Conservation (phyloP, 2,888 invertebrate species). For the Drosophila siamana region DNA sequence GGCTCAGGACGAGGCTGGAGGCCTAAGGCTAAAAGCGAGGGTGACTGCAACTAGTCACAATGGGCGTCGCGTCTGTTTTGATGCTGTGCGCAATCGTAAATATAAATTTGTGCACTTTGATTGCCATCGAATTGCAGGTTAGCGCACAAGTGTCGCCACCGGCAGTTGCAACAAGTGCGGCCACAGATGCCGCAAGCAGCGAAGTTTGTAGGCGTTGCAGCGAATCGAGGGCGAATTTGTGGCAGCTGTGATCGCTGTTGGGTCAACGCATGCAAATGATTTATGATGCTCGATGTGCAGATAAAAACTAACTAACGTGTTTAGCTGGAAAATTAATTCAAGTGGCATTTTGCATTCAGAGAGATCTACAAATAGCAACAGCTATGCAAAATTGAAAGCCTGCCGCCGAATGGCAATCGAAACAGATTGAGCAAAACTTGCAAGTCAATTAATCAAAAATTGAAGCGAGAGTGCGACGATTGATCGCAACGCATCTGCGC, state of each 20-base stretch:
- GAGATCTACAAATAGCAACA: no score
- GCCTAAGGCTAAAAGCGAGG: conserved; percentile 9
- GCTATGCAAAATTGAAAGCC: no score
- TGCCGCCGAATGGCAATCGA: no score
- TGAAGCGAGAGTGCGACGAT: conserved; percentile 34
- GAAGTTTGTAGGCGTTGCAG: conserved; percentile 22
- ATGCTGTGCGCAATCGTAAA: conserved; percentile 48
- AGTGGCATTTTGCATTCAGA: no score
- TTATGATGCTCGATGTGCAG: background rate
- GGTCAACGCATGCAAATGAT: background rate
- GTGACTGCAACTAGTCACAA: conserved; percentile 43
- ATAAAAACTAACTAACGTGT: no score
- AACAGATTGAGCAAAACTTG: background rate
- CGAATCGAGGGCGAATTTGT: background rate
- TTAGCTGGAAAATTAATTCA: no score
- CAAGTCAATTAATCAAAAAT: conserved; percentile 46
- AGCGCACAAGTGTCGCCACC: no score
- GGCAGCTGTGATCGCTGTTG: conserved; percentile 19
- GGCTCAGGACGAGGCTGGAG: background rate
- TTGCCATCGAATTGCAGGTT: no score
- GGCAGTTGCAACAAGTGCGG: conserved; percentile 47
- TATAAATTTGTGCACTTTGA: conserved; percentile 25
- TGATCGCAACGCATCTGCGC: conserved; percentile 57
- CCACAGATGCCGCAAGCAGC: conserved; percentile 30
- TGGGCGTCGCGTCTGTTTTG: conserved; percentile 31